Conservation (phyloP, 2,113 vertebrate genomes). For the Dasyurus viverrinus region DNA sequence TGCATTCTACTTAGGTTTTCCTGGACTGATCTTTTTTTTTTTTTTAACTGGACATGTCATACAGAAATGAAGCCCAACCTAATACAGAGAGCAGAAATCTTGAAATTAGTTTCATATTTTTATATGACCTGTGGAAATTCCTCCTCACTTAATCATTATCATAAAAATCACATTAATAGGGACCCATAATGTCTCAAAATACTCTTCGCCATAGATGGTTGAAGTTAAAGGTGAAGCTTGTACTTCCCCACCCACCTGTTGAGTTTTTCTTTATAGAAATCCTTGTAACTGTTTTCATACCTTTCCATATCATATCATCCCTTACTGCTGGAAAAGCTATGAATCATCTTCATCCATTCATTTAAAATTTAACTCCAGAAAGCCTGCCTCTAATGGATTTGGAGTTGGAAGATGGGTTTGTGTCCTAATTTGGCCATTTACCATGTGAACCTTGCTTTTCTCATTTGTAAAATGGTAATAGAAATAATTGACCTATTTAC, state of each 20-base stretch:
- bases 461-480: neutral
- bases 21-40: neutral
- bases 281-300: neutral
- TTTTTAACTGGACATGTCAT: neutral
- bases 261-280: neutral
- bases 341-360: neutral
- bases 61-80: slow-evolving; percentile 41
- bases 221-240: neutral
- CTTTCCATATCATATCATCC: neutral
- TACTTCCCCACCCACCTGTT: neutral
- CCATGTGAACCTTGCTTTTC: neutral
- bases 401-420: neutral
- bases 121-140: neutral
- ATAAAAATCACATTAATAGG: slow-evolving; percentile 24
- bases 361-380: neutral
- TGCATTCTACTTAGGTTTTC: slow-evolving; percentile 21
- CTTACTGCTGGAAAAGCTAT: neutral
- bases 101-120: slow-evolving; percentile 39
- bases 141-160: neutral
- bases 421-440: neutral
- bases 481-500: neutral
- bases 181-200: neutral
- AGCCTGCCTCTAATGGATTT: neutral
- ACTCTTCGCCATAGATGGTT: neutral
- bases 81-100: slow-evolving; percentile 24